Evolutionary conservation across 2,888 invertebrate species (phyloP), one percentile per base, ranked within the genome.

Genomic region (Metallyticus violacea): DNA sequence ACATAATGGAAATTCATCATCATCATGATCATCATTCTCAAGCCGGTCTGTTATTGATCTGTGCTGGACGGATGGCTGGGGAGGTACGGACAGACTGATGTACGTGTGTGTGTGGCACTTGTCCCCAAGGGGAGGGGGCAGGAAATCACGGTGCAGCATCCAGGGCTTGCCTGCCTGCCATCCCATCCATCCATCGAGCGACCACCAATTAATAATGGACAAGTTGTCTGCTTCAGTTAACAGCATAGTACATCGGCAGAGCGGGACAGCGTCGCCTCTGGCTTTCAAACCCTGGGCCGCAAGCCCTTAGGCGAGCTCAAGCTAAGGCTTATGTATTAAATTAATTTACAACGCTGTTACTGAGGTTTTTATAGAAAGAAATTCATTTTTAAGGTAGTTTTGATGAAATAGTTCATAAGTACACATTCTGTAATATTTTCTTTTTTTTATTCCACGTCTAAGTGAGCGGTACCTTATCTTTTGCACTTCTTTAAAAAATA

Each of bases 161-260:
- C 40, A 62, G 40, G 40, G 40, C 83, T 83, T 77, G 7, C 22
- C 76, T 40, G 62, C n/a, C 62, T 76, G 76, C 83, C 83, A 83
- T 83, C 83, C 76, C 83, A 83, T 83, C 40, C 40, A 62, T 62
- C 40, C 40, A 62, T 62, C 40, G 40, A 62, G 40, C 83, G 83
- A 83, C 83, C 83, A 77, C 28, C 83, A 83, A 83, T 83, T 83
- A 83, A 83, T 83, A 83, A 83, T 83, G 83, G 83, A 83, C 83
- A 83, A 77, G 25, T 25, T 9, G 27, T n/a, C 26, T 83, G 40
- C 26, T 62, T 62, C 40, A 62, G 40, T 62, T 62, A 62, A 62
- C 40, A 62, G 40, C 22, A 22, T 9, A 62, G 40, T 62, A 62
- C 40, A 62, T 62, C 40, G 40, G 40, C 40, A 62, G 22, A 15